phyloP scores from a whole-genome alignment of 2,113 vertebrate species.

The Romanogobio albipinnatus region DNA sequence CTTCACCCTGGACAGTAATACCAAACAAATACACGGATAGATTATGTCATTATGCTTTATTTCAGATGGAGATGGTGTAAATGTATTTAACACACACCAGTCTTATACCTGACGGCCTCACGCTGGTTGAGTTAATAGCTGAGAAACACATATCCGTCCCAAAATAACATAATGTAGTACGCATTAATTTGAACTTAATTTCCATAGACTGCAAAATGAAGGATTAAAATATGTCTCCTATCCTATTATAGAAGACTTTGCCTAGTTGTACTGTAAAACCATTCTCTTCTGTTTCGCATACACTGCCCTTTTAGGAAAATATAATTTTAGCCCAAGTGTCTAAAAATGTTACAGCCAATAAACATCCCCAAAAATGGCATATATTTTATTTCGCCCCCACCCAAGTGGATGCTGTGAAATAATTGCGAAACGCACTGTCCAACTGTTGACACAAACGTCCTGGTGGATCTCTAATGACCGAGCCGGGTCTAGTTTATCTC shows the following conservation, averaged over 20 bases:
- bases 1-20: neutral
- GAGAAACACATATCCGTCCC: neutral
- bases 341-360: conserved; percentile 4
- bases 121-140: conserved; percentile 12
- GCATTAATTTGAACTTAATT: neutral
- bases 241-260: neutral
- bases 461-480: conserved; percentile 34
- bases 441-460: conserved; percentile 13
- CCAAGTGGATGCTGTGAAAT: neutral
- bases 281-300: neutral
- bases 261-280: neutral
- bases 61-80: conserved; percentile 10
- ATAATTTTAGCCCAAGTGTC: neutral
- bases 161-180: neutral
- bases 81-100: neutral
- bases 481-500: conserved; percentile 17
- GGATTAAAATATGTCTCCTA: neutral
- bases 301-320: neutral
- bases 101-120: neutral
- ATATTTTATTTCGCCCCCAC: neutral
- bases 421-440: neutral
- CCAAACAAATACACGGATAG: neutral
- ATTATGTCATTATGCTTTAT: neutral
- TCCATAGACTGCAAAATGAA: neutral
- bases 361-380: conserved; percentile 4